Evolutionary conservation across 2,888 invertebrate genomes (phyloP).

Genomic region (Synergus itoensis): DNA sequence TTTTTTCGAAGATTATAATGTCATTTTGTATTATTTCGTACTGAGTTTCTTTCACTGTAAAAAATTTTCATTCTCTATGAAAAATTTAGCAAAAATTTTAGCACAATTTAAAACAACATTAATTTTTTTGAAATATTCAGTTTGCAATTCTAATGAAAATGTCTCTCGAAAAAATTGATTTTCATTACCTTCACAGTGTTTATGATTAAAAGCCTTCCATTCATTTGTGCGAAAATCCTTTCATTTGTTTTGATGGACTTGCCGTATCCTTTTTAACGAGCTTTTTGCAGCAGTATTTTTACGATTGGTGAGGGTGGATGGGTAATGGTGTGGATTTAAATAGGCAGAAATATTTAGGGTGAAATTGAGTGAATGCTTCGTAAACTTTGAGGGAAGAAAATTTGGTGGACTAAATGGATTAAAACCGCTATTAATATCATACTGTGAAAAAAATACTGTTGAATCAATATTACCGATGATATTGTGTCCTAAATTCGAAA

Average conservation of each 20-base stretch:
- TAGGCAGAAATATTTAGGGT: conserved; percentile 21
- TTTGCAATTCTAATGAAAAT: background rate
- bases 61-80: no score
- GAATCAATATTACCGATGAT: no score
- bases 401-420: no score
- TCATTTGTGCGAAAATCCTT: background rate
- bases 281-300: conserved; percentile 26
- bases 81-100: no score
- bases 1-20: background rate
- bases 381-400: background rate
- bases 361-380: conserved; percentile 24
- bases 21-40: background rate
- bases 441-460: no score
- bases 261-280: background rate
- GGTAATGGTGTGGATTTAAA: conserved; percentile 32
- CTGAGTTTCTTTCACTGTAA: no score
- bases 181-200: background rate
- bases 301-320: conserved; percentile 1
- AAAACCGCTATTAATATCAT: no score
- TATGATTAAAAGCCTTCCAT: conserved; percentile 11
- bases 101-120: no score
- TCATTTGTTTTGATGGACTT: conserved; percentile 29
- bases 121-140: no score
- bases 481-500: no score
- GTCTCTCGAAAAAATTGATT: background rate